Evolutionary conservation across 53 echinoderm and acorn worm genomes (phyloP), one percentile per base, ranked within the genome.

Genomic region (Crossaster papposus): DNA sequence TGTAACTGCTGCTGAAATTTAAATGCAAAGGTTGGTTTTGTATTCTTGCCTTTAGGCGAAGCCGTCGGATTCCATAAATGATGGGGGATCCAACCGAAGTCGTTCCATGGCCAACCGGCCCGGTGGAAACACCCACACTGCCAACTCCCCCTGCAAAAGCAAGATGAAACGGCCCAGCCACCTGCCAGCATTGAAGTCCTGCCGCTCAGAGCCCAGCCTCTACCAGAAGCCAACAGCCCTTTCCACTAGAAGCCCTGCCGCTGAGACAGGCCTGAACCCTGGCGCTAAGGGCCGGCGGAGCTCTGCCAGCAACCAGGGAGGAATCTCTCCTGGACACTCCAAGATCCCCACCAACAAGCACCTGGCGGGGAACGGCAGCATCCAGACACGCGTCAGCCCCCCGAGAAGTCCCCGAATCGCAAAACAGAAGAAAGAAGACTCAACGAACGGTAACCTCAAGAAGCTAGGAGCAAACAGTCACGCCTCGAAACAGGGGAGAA

Each of bases 171-270:
- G 92, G 36, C 86, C 90, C 23, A 90, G 90, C 82, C 90, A 94
- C 82, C 77, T 94, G 63, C 90, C 94, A 34, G 90, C 92, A 72
- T 81, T 94, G 71, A 94, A 94, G 91, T 68, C 90, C 14, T 90
- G 92, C 72, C 92, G 94, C 36, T 94, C 94, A 9, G 94, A 92
- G 34, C 94, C 94, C 11, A 94, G 92, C 54, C 91, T 94, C 26
- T 89, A 87, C 79, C 90, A 90, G 26, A 83, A 81, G 76, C 85
- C 92, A n/a, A 37, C 30, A 30, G 22, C 89, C 24, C 37, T 65
- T 17, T 64, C 73, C 23, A 70, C n/a, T 77, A 84, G 28, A 52
- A 90, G 85, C 76, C 86, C 80, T 62, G 90, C 51, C 51, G 81
- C 90, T 70, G 86, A 84, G 52, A 74, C 63, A 5, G 80, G 63